Base-by-base conservation (phyloP, 2,888 invertebrate genomes). In the Hydropsyche betteni region DNA sequence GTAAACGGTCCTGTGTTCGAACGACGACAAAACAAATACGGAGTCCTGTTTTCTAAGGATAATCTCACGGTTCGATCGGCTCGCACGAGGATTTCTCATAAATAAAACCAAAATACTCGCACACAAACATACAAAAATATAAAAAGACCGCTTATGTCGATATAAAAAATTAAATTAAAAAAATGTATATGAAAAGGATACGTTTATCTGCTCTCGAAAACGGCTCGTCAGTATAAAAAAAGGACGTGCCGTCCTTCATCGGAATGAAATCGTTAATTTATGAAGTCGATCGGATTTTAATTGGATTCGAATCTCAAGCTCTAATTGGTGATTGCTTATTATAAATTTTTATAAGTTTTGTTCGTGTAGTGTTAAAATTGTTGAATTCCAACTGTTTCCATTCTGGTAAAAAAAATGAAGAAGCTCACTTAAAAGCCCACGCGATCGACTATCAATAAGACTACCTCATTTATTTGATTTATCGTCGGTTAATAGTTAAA, bases 41-140 rank as follows among this genome's bases (percentile, higher is more conserved):
- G 73, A 74, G 74, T 76, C 74, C 73, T 76, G 76, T 74, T 76
- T 69, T 74, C 55, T 51, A 44, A 70, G 34, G 24, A 44, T 70
- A 75, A 75, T 77, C 75, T 77, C 44, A 34, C 34, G 44, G 51
- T 61, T 74, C 50, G 74, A 78, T 78, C 75, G 70, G 38, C 70
- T 64, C 64, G 64, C 64, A 34, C 64, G 64, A 64, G 64, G 64
- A 64, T 64, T 64, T 64, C 64, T 64, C 64, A 64, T 64, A 64
- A 64, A 64, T 64, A 64, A 64, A 64, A 64, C 36, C 33, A 64
- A 33, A 64, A 44, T 44, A 44, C 44, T 44, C 44, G 44, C 6
- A 44, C 44, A 44, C 44, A 44, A 8, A 4, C 44, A 44, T 44
- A 44, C 10, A 44, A 44, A 44, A 8, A 44, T 4, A 44, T 24